phyloP scores from a whole-genome alignment of 2,888 invertebrate genomes.

The Tenodera sinensis region DNA sequence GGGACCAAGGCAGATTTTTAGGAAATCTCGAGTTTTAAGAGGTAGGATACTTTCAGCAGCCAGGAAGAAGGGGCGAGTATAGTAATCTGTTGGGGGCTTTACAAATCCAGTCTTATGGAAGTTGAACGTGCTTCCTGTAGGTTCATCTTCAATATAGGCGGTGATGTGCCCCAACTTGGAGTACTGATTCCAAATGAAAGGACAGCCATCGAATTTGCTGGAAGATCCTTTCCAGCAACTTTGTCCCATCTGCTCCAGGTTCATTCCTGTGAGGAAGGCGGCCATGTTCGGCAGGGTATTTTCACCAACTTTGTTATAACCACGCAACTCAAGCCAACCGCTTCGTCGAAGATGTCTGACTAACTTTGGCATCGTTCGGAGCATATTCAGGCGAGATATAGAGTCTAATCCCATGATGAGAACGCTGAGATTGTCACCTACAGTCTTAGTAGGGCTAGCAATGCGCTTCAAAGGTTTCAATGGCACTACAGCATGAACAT shows the following conservation, averaged over 20 bases:
- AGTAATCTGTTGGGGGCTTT: conserved; percentile 44
- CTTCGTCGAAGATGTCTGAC: conserved; percentile 41
- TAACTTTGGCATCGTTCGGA: conserved; percentile 43
- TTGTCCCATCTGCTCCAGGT: conserved; percentile 31
- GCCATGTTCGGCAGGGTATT: conserved; percentile 52
- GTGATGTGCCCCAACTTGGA: conserved; percentile 38
- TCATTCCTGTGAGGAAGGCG: conserved; percentile 43
- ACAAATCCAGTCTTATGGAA: conserved; percentile 44
- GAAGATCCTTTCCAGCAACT: conserved; percentile 35
- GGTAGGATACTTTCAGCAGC: conserved; percentile 35
- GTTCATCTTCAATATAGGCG: conserved; percentile 39
- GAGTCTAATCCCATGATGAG: conserved; percentile 46
- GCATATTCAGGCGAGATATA: conserved; percentile 44
- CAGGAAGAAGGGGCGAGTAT: conserved; percentile 42
- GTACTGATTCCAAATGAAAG: conserved; percentile 47
- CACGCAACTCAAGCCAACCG: conserved; percentile 45
- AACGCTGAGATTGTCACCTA: conserved; percentile 37
- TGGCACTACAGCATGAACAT: conserved; percentile 34
- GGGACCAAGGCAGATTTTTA: conserved; percentile 21
- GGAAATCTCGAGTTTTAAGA: neutral
- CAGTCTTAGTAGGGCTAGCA: neutral
- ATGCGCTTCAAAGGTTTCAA: neutral
- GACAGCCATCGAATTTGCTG: conserved; percentile 41
- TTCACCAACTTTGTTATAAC: conserved; percentile 46
- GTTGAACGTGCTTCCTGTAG: conserved; percentile 43